Evolutionary conservation across 2,113 vertebrate species (phyloP).

Genomic region (Syngnathus typhle): DNA sequence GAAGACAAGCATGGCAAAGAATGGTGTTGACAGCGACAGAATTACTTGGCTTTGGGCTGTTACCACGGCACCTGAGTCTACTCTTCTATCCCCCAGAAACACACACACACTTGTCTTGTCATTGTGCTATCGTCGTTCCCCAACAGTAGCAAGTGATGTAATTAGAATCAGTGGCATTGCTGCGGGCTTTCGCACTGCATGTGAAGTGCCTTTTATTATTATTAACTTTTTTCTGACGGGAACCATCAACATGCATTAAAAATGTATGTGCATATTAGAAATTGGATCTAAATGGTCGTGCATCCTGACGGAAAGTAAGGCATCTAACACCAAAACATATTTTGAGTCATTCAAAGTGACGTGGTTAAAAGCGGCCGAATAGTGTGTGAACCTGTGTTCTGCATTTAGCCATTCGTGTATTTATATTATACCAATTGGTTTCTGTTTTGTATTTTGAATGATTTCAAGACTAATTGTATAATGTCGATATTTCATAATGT

Average conservation of each 20-base stretch:
- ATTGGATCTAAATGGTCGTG: not conserved
- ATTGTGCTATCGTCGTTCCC: conserved; percentile 24
- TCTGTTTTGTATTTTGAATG: no score
- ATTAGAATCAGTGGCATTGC: conserved; percentile 33
- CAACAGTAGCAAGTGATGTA: conserved; percentile 42
- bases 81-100: conserved; percentile 23
- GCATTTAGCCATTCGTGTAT: no score
- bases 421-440: no score
- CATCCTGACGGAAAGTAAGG: not conserved
- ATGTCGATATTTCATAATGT: no score
- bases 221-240: not conserved
- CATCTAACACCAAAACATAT: not conserved
- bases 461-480: no score
- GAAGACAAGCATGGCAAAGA: not conserved
- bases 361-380: no score
- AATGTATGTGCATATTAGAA: not conserved
- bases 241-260: not conserved
- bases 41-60: conserved; percentile 43
- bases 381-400: no score
- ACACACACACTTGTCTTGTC: not conserved
- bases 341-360: not conserved
- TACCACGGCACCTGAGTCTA: conserved; percentile 39
- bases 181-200: no score
- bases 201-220: not conserved
- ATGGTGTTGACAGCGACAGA: conserved; percentile 22